Conservation (phyloP, 2,888 invertebrate genomes). For the Eutolmus rufibarbis region DNA sequence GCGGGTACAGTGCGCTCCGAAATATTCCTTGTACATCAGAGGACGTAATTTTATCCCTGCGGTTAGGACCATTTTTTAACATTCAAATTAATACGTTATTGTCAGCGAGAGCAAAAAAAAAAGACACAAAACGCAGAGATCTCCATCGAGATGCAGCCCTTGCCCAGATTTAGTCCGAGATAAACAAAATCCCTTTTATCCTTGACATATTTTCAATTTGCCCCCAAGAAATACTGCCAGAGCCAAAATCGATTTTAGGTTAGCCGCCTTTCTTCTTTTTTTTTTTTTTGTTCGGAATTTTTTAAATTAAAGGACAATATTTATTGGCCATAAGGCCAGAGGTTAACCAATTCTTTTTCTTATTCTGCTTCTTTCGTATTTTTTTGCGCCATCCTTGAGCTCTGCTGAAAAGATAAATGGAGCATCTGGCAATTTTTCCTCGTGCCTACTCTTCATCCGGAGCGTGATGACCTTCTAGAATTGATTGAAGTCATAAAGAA, state of each 20-base stretch:
- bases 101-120: neutral
- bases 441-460: neutral
- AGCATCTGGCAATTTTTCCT: slow-evolving; percentile 10
- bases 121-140: neutral
- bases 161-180: slow-evolving; percentile 38
- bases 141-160: neutral
- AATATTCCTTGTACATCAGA: neutral
- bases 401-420: slow-evolving; percentile 33
- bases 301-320: slow-evolving; percentile 46
- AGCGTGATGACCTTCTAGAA: slow-evolving; percentile 26
- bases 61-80: neutral
- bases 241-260: slow-evolving; percentile 41
- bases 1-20: neutral
- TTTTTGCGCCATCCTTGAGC: neutral
- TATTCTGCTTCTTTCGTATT: neutral
- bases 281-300: slow-evolving; percentile 35
- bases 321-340: slow-evolving; percentile 41
- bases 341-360: slow-evolving; percentile 42
- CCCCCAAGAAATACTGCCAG: slow-evolving; percentile 39
- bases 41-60: neutral
- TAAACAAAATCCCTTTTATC: slow-evolving; percentile 45
- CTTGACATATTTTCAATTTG: slow-evolving; percentile 46
- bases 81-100: slow-evolving; percentile 26
- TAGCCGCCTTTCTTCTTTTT: neutral
- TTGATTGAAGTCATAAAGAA: slow-evolving; percentile 28